Base-by-base conservation (phyloP, 2,113 vertebrate genomes). In the Brienomyrus longianalis region DNA sequence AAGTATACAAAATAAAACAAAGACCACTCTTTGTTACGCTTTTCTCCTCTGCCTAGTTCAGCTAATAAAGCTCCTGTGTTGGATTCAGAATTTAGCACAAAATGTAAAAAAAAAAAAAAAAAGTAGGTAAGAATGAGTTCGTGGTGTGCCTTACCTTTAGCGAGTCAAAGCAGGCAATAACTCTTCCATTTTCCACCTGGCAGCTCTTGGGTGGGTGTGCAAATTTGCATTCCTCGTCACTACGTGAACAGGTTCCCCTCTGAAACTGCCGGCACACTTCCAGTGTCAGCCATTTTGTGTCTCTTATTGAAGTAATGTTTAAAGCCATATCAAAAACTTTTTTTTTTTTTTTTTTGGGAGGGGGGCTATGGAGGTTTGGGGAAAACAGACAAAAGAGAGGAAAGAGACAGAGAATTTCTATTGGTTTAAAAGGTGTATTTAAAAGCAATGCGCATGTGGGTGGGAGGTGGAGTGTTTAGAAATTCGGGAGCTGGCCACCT, bases 231-330 rank as follows among this genome's bases (percentile, higher is more conserved):
- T 99, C 98, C 95, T 99, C 98, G 27, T 99, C 98, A 6, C 97
- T 98, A 92, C 98, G 98, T 0, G 98, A 99, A 95, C 98, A 99
- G 1, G 98, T 99, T 91, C 98, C 98, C 90, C 98, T 98, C 95
- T 99, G 98, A 96, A 99, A 99, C 91, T 99, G 98, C 92, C 98
- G 97, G 96, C 98, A 99, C 94, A 99, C 98, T 95, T 99, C 98
- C 92, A 99, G 95, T 0, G 98, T 99, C 96, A 99, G 97, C 98
- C 98, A 99, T 94, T 99, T 99, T 92, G 98, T 99, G 92, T 99
- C 98, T 96, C 98, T 97, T 92, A 99, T 98, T 0, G 98, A 98
- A 92, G 98, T 96, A 89, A 98, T 97, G 96, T 98, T 99, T 95
- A 99, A 97, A 95, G 98, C 98, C 98, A 99, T 99, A 95, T 89